Conservation (phyloP, 2,113 vertebrate species). For the Tapirus terrestris region DNA sequence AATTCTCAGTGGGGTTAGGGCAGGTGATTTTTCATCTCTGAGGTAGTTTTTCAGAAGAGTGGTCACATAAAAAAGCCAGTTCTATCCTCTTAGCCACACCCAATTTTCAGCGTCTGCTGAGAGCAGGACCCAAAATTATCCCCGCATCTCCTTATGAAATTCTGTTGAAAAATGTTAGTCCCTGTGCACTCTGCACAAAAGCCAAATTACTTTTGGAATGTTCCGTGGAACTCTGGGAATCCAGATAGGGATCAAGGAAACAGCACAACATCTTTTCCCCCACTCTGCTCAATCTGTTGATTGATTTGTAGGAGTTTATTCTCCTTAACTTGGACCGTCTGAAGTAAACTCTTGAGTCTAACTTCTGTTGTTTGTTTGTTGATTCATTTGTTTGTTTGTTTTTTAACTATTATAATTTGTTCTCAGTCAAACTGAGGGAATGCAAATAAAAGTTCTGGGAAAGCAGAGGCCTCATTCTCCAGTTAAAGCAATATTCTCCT, state of each 20-base stretch:
- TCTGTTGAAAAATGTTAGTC: conserved; percentile 60
- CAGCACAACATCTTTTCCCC: neutral
- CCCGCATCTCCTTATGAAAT: conserved; percentile 50
- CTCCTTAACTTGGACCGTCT: neutral
- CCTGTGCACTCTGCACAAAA: neutral
- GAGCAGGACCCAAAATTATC: conserved; percentile 11
- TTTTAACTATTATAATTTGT: neutral
- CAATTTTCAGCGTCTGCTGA: neutral
- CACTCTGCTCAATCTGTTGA: neutral
- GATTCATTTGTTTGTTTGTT: neutral
- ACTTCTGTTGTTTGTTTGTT: neutral
- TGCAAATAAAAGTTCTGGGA: neutral
- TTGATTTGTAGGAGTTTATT: conserved; percentile 37
- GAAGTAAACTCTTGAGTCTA: neutral
- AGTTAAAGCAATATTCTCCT: neutral
- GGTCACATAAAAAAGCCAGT: neutral
- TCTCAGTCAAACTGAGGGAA: neutral
- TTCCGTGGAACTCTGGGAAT: conserved; percentile 48
- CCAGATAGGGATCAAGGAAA: conserved; percentile 53
- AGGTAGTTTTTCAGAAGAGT: conserved; percentile 16
- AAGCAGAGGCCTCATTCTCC: neutral
- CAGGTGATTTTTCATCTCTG: neutral
- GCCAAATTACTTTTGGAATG: conserved; percentile 67
- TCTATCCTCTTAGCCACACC: neutral
- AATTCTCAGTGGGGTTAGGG: neutral